Evolutionary conservation across 2,888 invertebrate species (phyloP).

Genomic region (Lottia gigantea): DNA sequence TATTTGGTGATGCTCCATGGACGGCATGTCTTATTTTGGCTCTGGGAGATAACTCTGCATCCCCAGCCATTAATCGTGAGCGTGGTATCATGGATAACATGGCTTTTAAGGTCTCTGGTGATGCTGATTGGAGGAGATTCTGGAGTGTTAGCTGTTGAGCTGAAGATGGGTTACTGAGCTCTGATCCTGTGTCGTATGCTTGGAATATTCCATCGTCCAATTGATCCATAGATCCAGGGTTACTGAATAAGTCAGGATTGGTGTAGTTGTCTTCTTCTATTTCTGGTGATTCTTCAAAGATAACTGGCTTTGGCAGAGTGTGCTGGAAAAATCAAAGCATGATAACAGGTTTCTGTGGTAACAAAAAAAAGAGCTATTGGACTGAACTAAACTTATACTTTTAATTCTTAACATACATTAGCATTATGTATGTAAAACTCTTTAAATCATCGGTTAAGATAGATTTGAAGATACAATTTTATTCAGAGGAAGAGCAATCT

Average conservation of each 20-base stretch:
- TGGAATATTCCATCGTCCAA: constrained; percentile 32
- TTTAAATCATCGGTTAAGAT: too few relatives aligned
- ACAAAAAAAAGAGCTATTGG: too few relatives aligned
- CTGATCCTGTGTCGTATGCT: constrained; percentile 46
- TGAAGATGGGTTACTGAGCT: constrained; percentile 35
- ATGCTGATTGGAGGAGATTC: constrained; percentile 25
- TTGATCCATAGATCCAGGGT: constrained; percentile 49
- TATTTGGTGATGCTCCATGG: neutral
- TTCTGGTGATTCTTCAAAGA: constrained; percentile 43
- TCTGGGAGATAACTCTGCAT: constrained; percentile 2
- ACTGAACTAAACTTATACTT: too few relatives aligned
- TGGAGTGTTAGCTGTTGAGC: constrained; percentile 22
- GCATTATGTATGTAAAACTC: too few relatives aligned
- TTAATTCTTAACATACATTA: too few relatives aligned
- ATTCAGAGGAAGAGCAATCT: neutral
- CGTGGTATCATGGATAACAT: constrained; percentile 2
- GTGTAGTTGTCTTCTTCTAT: constrained; percentile 52
- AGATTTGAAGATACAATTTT: neutral
- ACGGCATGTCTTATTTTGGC: neutral
- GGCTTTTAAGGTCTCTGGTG: constrained; percentile 18
- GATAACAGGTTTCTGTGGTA: too few relatives aligned
- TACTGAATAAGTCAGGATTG: constrained; percentile 57
- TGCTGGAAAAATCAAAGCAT: neutral
- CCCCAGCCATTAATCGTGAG: neutral
- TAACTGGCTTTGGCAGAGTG: constrained; percentile 50